Percentiles rank a stretch among this genome's conserved stretches.
Evolutionary conservation across 2,113 vertebrate genomes (phyloP).

Genomic region (Sapajus apella): DNA sequence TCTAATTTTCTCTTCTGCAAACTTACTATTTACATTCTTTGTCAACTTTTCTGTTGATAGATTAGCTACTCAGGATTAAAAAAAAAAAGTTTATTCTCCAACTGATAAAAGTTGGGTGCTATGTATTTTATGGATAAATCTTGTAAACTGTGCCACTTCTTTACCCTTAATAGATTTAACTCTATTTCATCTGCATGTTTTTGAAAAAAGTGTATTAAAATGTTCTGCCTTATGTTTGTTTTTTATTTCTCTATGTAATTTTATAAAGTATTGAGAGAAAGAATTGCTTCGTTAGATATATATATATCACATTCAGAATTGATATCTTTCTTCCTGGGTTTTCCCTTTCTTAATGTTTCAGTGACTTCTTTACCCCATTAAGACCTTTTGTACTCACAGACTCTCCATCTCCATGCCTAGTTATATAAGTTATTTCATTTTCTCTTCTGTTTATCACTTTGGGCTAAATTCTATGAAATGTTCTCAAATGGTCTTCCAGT

Average conservation of each 20-base stretch:
- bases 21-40: neutral
- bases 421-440: neutral
- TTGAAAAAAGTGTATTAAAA: neutral
- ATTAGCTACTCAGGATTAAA: neutral
- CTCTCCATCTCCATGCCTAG: neutral
- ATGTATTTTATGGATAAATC: neutral
- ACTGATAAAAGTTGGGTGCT: neutral
- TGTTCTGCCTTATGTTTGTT: neutral
- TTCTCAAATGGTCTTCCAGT: neutral
- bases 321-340: neutral
- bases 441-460: neutral
- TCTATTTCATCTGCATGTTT: neutral
- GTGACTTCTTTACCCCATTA: neutral
- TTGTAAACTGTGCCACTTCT: neutral
- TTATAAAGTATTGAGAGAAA: neutral
- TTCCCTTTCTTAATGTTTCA: neutral
- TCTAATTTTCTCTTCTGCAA: neutral
- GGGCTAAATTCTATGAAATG: neutral
- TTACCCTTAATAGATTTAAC: neutral
- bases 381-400: neutral
- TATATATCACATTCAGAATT: neutral
- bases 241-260: neutral
- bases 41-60: neutral
- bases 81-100: neutral
- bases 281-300: neutral